Base-by-base conservation (phyloP, 2,888 invertebrate species). In the Apodemia mormo region DNA sequence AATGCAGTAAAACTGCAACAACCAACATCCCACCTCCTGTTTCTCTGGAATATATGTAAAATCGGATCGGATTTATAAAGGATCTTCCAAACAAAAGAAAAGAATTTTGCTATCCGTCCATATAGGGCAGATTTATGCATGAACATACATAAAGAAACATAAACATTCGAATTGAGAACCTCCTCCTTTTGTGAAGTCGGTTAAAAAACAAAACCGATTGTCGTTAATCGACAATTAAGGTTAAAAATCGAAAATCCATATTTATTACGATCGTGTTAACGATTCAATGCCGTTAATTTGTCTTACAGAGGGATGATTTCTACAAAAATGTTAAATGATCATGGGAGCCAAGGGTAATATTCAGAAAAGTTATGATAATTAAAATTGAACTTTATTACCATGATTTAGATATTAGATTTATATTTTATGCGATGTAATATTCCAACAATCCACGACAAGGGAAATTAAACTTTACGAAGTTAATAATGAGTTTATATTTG, bases 301-400 rank as follows among this genome's bases (percentile, higher is more conserved):
- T 58, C 58, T 30, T 58, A 30, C 29, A 9, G 7, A 58, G 58
- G 30, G 58, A 7, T 10, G 58, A 58, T 58, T 58, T 58, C 30
- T 58, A 58, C 30, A 29, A 10, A 58, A 30, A 58, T 58, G 58
- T 30, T 30, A 58, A 58, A 58, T 58, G 58, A 58, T 29, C 12
- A 30, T 58, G 29, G 58, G 58, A 58, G 10, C 12, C n/a, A 10
- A 30, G 12, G 58, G 10, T 12, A 30, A 30, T 56, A 9, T 30
- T 30, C 22, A 6, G 29, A 22, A 30, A 22, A 29, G 9, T 12
- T 29, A 29, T 10, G 12, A 61, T 33, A 61, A 30, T 30, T 29
- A 33, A 61, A 33, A 33, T 12, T 61, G 30, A 61, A 33, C 58
- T 61, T 33, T 61, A 61, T 30, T 10, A 9, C 6, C 29, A 6